These are phyloP conservation scores for Trachurus trachurus DNA, from an alignment of 2,797 vertebrate genomes.

Conservation along the genomic window DNA sequence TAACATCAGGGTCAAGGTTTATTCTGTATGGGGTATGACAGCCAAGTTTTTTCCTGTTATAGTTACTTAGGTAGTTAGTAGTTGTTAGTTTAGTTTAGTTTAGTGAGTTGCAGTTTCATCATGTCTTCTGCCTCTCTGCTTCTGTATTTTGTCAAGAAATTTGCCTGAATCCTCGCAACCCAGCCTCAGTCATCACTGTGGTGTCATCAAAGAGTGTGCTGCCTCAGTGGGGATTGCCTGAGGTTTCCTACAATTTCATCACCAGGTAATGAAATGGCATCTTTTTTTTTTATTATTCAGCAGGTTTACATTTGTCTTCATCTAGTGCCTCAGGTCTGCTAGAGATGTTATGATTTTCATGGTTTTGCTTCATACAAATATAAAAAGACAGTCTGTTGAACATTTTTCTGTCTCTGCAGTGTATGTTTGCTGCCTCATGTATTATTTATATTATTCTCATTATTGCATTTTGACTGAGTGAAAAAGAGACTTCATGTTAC, in stretches of 20 bases:
- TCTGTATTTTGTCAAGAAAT: slow-evolving; percentile 86
- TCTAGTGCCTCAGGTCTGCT: not conserved
- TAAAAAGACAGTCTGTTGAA: not conserved
- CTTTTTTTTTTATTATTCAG: not conserved
- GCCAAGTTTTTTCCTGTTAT: not conserved
- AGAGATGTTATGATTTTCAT: not conserved
- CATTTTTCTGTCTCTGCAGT: not conserved
- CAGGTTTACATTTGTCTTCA: not conserved
- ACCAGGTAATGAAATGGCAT: slow-evolving; percentile 84
- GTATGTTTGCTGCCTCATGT: not conserved
- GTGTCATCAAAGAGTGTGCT: slow-evolving; percentile 89
- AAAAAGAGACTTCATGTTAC: not conserved
- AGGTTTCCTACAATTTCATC: slow-evolving; percentile 88
- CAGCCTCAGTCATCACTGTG: slow-evolving; percentile 87
- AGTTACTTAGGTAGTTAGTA: too few relatives aligned
- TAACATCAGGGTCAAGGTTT: not conserved
- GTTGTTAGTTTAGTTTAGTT: too few relatives aligned
- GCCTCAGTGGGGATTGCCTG: slow-evolving; percentile 91
- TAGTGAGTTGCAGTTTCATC: too few relatives aligned
- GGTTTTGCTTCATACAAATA: not conserved
- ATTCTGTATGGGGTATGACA: not conserved
- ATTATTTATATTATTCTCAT: not conserved
- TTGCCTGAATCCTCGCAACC: slow-evolving; percentile 89
- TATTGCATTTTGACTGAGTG: not conserved
- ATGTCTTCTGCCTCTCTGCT: not conserved